A percentile compares a stretch with the other conserved stretches of the same genome.
These are phyloP conservation scores for Alosa sapidissima DNA, from an alignment of 2,797 vertebrate genomes.

Conservation along the genomic window DNA sequence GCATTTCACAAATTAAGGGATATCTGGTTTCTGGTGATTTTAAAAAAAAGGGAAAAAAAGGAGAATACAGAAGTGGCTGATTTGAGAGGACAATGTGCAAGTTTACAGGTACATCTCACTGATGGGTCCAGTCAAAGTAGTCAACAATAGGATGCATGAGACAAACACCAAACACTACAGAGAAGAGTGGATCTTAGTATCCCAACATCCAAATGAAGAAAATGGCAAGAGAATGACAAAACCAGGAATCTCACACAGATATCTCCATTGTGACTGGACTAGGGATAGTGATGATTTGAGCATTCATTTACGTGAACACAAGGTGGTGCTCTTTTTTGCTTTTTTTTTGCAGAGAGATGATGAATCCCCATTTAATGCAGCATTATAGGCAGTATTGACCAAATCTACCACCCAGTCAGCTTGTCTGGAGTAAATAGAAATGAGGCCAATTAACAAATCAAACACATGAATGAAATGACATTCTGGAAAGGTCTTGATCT, in stretches of 20 bases:
- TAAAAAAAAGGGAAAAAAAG: not conserved
- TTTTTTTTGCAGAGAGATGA: not conserved
- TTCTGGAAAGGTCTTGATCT: not conserved
- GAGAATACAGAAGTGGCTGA: slow-evolving; percentile 20
- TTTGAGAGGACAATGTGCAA: not conserved
- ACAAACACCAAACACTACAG: not conserved
- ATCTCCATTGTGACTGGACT: not conserved
- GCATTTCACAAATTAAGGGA: slow-evolving; percentile 32
- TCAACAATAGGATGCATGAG: not conserved
- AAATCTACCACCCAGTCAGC: not conserved
- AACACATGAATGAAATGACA: not conserved
- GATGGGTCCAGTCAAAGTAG: not conserved
- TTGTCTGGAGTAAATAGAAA: not conserved
- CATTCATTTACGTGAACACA: not conserved
- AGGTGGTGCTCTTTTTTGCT: not conserved
- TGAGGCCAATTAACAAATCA: not conserved
- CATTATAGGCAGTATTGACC: not conserved
- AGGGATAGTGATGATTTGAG: not conserved
- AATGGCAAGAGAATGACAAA: not conserved
- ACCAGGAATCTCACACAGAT: not conserved
- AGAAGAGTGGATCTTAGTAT: not conserved
- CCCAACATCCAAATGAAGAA: not conserved
- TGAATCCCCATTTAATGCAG: not conserved
- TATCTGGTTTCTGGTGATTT: slow-evolving; percentile 10
- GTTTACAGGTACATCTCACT: not conserved